Percentiles rank a stretch among this genome's conserved stretches.
These are phyloP conservation scores for Tringa solitaria DNA, from an alignment of 2,113 vertebrate genomes.

Conservation along the genomic window DNA sequence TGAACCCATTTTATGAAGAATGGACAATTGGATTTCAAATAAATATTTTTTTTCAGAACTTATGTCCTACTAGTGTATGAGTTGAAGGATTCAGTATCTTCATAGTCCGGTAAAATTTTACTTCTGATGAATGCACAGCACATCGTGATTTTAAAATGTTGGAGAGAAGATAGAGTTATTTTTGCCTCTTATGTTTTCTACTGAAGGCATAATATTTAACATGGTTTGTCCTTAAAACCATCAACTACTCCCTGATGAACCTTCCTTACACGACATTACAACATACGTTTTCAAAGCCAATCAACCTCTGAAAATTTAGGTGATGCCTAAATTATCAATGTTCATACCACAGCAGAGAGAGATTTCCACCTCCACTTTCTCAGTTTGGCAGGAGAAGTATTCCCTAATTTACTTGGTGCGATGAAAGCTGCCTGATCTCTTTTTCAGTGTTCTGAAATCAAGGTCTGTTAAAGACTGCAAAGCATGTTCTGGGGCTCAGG, in stretches of 20 bases:
- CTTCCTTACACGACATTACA: neutral
- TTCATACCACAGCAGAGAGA: neutral
- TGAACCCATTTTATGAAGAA: neutral
- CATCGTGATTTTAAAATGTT: neutral
- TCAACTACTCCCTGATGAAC: neutral
- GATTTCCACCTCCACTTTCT: neutral
- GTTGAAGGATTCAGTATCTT: neutral
- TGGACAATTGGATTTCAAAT: neutral
- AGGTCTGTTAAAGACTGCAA: neutral
- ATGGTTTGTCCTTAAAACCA: neutral
- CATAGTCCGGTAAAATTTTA: neutral
- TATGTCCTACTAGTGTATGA: neutral
- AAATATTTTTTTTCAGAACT: neutral
- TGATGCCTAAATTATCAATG: neutral
- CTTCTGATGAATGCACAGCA: neutral
- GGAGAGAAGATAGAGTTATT: neutral
- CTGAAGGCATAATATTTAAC: neutral
- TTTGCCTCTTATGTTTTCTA: neutral
- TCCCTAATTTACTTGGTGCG: neutral
- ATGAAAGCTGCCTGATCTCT: slow-evolving; percentile 11
- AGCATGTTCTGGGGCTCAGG: neutral
- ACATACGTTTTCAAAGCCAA: neutral
- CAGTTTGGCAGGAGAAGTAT: slow-evolving; percentile 12
- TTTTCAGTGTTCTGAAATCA: neutral
- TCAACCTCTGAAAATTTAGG: neutral